Conservation (phyloP, 2,113 vertebrate species). For the Salvelinus alpinus region DNA sequence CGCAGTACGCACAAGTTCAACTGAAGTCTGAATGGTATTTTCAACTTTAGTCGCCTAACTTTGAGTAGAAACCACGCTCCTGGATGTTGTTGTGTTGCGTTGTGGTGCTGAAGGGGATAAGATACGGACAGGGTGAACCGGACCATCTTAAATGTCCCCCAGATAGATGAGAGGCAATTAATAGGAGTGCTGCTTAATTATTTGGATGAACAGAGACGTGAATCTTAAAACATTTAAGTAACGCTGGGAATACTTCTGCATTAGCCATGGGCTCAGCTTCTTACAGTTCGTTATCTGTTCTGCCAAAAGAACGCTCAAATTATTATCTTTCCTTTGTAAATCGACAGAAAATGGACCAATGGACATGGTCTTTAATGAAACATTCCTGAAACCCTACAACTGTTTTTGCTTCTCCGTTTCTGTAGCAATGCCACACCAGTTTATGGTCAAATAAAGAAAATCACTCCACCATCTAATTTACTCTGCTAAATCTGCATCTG, state of each 20-base stretch:
- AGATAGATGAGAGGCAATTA: slow-evolving; percentile 55
- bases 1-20: not conserved
- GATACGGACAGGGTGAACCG: slow-evolving; percentile 37
- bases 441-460: not conserved
- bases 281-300: not conserved
- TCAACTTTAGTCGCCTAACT: not conserved
- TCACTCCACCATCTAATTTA: not conserved
- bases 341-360: slow-evolving; percentile 14
- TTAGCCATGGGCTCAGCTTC: not conserved
- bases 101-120: slow-evolving; percentile 40
- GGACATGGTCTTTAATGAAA: not conserved
- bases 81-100: slow-evolving; percentile 16
- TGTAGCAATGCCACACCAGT: not conserved
- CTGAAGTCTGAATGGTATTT: not conserved
- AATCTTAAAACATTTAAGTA: slow-evolving; percentile 60
- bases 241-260: slow-evolving; percentile 42
- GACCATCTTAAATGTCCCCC: slow-evolving; percentile 48
- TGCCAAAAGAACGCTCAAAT: not conserved
- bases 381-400: not conserved
- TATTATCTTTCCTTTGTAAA: not conserved
- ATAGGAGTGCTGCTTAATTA: slow-evolving; percentile 61
- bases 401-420: slow-evolving; percentile 6
- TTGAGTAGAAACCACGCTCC: not conserved
- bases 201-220: slow-evolving; percentile 47
- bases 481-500: not conserved